Evolutionary conservation across 2,797 vertebrate species (phyloP), one percentile per base, ranked within the genome.

Genomic region (Buceros bicornis): DNA sequence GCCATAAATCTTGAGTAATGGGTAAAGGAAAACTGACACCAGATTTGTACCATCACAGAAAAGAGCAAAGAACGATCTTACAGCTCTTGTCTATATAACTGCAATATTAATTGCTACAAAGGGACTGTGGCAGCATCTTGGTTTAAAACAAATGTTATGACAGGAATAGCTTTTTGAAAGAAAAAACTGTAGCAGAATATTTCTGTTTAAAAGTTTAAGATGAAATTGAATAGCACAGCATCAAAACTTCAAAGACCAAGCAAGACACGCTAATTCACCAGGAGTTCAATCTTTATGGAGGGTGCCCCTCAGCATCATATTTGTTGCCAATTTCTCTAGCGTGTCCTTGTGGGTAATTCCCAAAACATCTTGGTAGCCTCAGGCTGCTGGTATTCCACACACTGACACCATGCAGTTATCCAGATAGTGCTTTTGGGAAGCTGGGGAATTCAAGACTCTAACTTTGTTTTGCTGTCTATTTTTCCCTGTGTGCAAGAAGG

Each of bases 161-260:
- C 25, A 87, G 26, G 10, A 77, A 26, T 9, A 29, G 19, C 10
- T 71, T 60, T 81, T 5, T 43, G 4, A 70, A 82, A 58, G 9
- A 70, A 47, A 18, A 58, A 62, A 31, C 43, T 47, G 35, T 18
- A 82, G 43, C 33, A 70, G 65, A 72, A 25, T 50, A 50, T 58
- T 84, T 78, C 29, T 79, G 22, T 24, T 82, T 11, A 35, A 26
- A 33, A 24, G 8, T 58, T 89, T 65, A 29, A 82, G 22, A n/a
- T 21, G 3, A 69, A 89, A 57, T 62, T 19, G 16, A 37, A 1
- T 8, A 69, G 15, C 33, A 28, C 0, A 3, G 25, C 1, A 0
- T 1, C 1, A 2, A 37, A 56, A 87, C 29, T 37, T 50, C 31
- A 74, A 64, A 60, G 37, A 80, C 37, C 16, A 43, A 82, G 64